Base-by-base conservation (phyloP, 2,888 invertebrate genomes). In the Apoda limacodes region DNA sequence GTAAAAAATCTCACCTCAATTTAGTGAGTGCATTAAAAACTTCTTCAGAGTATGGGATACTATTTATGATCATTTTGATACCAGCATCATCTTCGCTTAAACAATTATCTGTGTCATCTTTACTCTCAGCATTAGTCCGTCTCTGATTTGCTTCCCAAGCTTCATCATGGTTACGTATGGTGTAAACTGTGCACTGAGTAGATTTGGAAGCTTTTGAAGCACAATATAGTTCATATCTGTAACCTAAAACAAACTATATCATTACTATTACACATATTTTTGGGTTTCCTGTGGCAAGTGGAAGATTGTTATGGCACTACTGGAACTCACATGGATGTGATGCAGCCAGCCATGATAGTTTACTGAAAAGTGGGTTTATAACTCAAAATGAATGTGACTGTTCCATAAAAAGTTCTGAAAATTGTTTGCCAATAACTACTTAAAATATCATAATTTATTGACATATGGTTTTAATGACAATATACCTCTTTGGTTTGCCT, bases 201-300 rank as follows among this genome's bases (percentile, higher is more conserved):
- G 92, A 92, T 52, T 93, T 91, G 25, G 88, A 88, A 1, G 92
- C 85, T 82, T 98, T 98, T 0, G 93, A 88, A 12, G 92, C 88
- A 66, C 98, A 98, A 62, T 91, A 97, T 6, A 98, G 61, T 69
- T 98, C 98, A 66, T 98, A 98, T 19, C 98, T 85, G 63, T 88
- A 98, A 13, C 97, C 95, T 92, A 66, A 43, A 50, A 43, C 25
- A 9, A 19, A 23, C 25, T n/a, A n/a, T n/a, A n/a, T n/a, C n/a
- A n/a, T n/a, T n/a, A n/a, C n/a, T n/a, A 19, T 5, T 7, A 19
- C 19, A 7, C 6, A 19, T 7, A 20, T 13, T 9, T 3, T 14
- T 29, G 7, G n/a, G n/a, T n/a, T n/a, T n/a, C n/a, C n/a, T n/a
- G n/a, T n/a, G n/a, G n/a, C n/a, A n/a, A n/a, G n/a, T n/a, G n/a